Base-by-base conservation (phyloP, 2,888 invertebrate species). In the Drosophila falleni region DNA sequence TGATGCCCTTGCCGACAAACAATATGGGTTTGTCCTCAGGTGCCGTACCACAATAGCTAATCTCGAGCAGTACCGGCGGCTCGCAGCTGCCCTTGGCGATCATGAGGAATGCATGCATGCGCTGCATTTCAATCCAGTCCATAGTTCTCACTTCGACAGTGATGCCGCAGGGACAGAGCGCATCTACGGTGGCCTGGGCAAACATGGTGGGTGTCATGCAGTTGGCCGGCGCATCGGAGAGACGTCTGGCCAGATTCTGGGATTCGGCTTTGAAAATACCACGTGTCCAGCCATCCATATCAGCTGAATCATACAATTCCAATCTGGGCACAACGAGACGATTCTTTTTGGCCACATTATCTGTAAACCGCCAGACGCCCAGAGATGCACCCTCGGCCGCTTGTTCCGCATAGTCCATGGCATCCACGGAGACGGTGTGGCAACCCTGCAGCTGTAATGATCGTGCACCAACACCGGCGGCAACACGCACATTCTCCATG, bases 161-260 rank as follows among this genome's bases (percentile, higher is more conserved):
- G 26, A 94, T 93, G 16, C 94, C 94, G 62, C 94, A 94, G 0
- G 94, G 94, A 74, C 94, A 95, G 29, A 96, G 89, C 53, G 94
- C 94, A 74, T 95, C 95, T 3, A 95, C 94, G 1, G 95, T 94
- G 0, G 94, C 92, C 90, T 96, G 94, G 1, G 96, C 95, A 90
- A 97, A 96, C 75, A 94, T 93, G 1, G 95, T 94, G 2, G 97
- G 97, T 0, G 96, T 96, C 95, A 97, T 95, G 80, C 94, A 93
- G 90, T 97, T 97, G 13, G 96, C 95, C 0, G 97, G 96, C 1
- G 95, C 94, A 85, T 97, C 96, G 80, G 94, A 94, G 2, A 97
- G 92, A 51, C 94, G 93, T 13, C 96, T 93, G 0, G 96, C 95
- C 85, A 96, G 93, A 91, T 96, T 96, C 91, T 97, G 96, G 0